phyloP scores from a whole-genome alignment of 2,888 invertebrate genomes.

The Junonia oenone region DNA sequence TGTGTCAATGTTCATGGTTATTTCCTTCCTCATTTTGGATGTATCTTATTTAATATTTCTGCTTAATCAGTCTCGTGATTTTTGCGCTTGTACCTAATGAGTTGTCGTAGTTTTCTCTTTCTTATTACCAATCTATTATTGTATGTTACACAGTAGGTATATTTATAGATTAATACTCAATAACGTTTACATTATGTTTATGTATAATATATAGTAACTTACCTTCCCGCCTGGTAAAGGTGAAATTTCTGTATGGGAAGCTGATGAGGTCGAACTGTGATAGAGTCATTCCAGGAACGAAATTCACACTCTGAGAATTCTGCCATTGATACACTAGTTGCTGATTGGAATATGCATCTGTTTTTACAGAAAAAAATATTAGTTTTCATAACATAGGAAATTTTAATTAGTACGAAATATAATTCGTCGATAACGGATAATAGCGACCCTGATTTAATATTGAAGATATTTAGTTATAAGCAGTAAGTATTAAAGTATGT shows the following conservation, averaged over 20 bases:
- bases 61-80: neutral
- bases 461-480: too few species aligned
- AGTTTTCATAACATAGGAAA: neutral
- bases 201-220: too few species aligned
- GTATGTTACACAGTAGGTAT: too few species aligned
- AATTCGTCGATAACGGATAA: too few species aligned
- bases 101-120: neutral
- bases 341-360: slow-evolving; percentile 93
- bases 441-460: too few species aligned
- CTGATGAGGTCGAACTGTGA: slow-evolving; percentile 97
- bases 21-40: neutral
- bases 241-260: slow-evolving; percentile 90
- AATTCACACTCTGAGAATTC: slow-evolving; percentile 88
- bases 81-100: neutral
- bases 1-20: neutral
- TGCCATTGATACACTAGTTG: slow-evolving; percentile 94
- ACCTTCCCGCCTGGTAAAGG: slow-evolving; percentile 89
- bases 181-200: neutral
- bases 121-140: slow-evolving; percentile 80
- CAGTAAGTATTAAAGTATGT: too few species aligned
- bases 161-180: too few species aligned
- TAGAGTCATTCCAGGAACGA: slow-evolving; percentile 93
- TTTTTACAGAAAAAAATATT: neutral
- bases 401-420: too few species aligned
- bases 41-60: neutral